Evolutionary conservation across 2,113 vertebrate genomes (phyloP).

Genomic region (Capreolus pygargus): DNA sequence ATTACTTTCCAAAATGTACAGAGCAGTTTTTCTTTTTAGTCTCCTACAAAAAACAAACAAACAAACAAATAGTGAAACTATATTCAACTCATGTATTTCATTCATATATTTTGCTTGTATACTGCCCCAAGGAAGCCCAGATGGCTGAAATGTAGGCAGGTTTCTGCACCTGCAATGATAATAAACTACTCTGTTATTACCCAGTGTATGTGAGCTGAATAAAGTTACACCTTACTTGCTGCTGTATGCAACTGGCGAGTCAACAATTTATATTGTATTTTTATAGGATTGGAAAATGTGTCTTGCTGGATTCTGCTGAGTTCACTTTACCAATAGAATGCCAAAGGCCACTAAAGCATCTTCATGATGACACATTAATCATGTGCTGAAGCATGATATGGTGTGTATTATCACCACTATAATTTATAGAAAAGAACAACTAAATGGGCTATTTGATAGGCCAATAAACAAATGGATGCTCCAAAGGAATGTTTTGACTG

Average conservation of each 20-base stretch:
- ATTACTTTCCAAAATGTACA: constrained; percentile 17
- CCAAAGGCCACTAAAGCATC: constrained; percentile 39
- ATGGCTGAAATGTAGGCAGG: constrained; percentile 65
- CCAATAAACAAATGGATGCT: not conserved
- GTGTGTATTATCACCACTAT: not conserved
- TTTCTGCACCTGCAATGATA: constrained; percentile 69
- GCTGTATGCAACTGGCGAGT: constrained; percentile 3
- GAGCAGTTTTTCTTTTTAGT: constrained; percentile 44
- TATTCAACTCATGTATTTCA: constrained; percentile 61
- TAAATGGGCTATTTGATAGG: not conserved
- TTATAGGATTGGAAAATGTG: constrained; percentile 43
- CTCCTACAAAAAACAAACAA: constrained; percentile 47
- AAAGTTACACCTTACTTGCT: constrained; percentile 22
- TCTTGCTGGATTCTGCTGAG: constrained; percentile 58
- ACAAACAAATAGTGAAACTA: constrained; percentile 30
- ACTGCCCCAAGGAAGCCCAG: constrained; percentile 65
- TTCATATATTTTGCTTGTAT: constrained; percentile 71
- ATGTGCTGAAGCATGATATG: not conserved
- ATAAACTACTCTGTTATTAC: constrained; percentile 74
- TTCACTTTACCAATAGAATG: constrained; percentile 42
- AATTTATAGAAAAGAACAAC: not conserved
- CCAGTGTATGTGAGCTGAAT: constrained; percentile 44
- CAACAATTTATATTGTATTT: constrained; percentile 56
- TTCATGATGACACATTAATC: constrained; percentile 43
- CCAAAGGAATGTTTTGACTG: not conserved